A percentile compares a stretch with the other conserved stretches of the same genome.
Evolutionary conservation across 1,140 invertebrate genomes (phyloP).

Genomic region (Neomicropteryx cornuta): DNA sequence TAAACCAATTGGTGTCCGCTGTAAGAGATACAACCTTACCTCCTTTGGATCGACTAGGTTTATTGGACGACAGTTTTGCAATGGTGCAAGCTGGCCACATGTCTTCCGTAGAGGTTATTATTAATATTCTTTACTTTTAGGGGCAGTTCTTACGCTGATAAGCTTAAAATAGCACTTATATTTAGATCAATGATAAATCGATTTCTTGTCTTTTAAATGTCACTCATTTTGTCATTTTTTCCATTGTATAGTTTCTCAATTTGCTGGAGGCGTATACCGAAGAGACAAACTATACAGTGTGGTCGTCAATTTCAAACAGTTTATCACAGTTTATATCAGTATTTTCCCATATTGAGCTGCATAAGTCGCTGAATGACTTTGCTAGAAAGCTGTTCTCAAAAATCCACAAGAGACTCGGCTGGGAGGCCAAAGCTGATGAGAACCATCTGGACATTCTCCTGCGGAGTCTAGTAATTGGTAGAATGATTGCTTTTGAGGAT

Average conservation of each 20-base stretch:
- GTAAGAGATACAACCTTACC: conserved; percentile 69
- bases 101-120: conserved; percentile 63
- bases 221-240: too few relatives aligned
- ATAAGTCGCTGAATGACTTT: conserved; percentile 62
- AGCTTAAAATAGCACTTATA: conserved; percentile 2
- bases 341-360: conserved; percentile 65
- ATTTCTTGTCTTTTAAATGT: too few relatives aligned
- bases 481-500: conserved; percentile 73
- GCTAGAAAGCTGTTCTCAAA: conserved; percentile 56
- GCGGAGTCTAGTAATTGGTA: conserved; percentile 68
- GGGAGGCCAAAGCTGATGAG: conserved; percentile 62
- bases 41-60: conserved; percentile 79
- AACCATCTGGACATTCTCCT: conserved; percentile 78
- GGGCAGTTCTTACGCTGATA: too few relatives aligned
- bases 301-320: conserved; percentile 75
- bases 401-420: conserved; percentile 63
- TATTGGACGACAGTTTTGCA: conserved; percentile 89
- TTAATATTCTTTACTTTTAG: too few relatives aligned
- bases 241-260: conserved; percentile 42
- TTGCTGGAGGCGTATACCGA: conserved; percentile 66
- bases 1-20: conserved; percentile 66
- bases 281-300: conserved; percentile 89
- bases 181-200: too few relatives aligned
- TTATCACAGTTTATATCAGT: conserved; percentile 63
- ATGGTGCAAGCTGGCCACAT: conserved; percentile 79